Evolutionary conservation across 2,888 invertebrate species (phyloP).

Genomic region (Hemicrepidius hirtus): DNA sequence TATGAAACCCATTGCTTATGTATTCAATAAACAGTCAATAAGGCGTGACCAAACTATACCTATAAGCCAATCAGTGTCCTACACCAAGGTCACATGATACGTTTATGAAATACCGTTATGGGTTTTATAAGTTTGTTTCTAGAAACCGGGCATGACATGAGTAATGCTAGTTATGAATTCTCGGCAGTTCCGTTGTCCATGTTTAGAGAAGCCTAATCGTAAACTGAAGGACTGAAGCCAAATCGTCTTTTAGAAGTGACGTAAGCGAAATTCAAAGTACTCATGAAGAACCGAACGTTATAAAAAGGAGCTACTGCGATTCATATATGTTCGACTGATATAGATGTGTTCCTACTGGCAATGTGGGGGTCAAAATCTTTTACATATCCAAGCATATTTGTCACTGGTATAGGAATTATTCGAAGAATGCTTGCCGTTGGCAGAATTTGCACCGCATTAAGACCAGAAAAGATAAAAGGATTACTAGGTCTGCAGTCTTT

Average conservation of each 20-base stretch:
- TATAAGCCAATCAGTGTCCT: too few species aligned
- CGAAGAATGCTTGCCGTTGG: constrained; percentile 13
- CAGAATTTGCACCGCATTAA: constrained; percentile 15
- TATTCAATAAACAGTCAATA: too few species aligned
- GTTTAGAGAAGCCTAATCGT: constrained; percentile 7
- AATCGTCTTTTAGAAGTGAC: neutral
- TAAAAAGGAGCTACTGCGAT: constrained; percentile 6
- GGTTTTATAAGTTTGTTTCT: too few species aligned
- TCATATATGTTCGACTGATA: constrained; percentile 3
- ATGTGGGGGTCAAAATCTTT: neutral
- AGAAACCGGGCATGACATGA: too few species aligned
- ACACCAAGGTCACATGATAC: too few species aligned
- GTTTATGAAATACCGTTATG: too few species aligned
- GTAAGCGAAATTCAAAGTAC: constrained; percentile 1
- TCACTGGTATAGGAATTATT: constrained; percentile 11
- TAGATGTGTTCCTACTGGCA: neutral
- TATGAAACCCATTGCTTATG: too few species aligned
- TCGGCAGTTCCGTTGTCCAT: constrained; percentile 3
- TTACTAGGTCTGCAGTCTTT: constrained; percentile 9
- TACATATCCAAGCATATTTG: neutral
- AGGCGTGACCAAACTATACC: too few species aligned
- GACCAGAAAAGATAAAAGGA: constrained; percentile 18
- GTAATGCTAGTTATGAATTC: constrained; percentile 7
- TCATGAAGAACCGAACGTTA: neutral
- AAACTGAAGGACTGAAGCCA: neutral